These are phyloP conservation scores for Macropodus opercularis DNA, from an alignment of 2,797 vertebrate species.

Conservation along the genomic window DNA sequence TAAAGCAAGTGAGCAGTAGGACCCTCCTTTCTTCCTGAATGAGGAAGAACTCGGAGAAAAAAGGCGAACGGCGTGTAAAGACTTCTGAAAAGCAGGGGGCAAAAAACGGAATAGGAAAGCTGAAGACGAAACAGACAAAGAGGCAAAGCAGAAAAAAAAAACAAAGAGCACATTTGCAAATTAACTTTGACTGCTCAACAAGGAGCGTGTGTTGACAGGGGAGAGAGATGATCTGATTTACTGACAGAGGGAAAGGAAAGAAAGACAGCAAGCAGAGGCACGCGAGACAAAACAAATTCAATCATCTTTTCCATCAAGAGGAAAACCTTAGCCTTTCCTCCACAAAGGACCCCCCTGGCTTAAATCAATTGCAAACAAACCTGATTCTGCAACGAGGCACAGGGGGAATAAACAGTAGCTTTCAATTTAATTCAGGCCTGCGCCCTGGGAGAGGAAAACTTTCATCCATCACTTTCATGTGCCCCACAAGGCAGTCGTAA, in stretches of 20 bases:
- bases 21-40: slow-evolving; percentile 22
- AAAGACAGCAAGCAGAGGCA: slow-evolving; percentile 63
- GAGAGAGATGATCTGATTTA: slow-evolving; percentile 81
- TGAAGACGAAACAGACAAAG: slow-evolving; percentile 13
- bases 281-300: slow-evolving; percentile 82
- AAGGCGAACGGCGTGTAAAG: slow-evolving; percentile 38
- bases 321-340: slow-evolving; percentile 73
- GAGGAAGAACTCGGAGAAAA: slow-evolving; percentile 35
- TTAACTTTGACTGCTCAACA: slow-evolving; percentile 84
- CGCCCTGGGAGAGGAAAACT: slow-evolving; percentile 77
- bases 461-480: slow-evolving; percentile 86
- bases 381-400: slow-evolving; percentile 72
- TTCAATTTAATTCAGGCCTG: slow-evolving; percentile 83
- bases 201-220: slow-evolving; percentile 80
- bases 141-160: slow-evolving; percentile 21
- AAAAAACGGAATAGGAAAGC: background rate
- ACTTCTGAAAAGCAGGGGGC: slow-evolving; percentile 19
- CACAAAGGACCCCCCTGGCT: slow-evolving; percentile 73
- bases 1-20: slow-evolving; percentile 19
- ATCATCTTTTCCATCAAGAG: slow-evolving; percentile 82
- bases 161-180: slow-evolving; percentile 74
- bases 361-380: slow-evolving; percentile 87
- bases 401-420: slow-evolving; percentile 84
- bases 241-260: slow-evolving; percentile 72
- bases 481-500: slow-evolving; percentile 59